These are phyloP conservation scores for Aldrovandia affinis DNA, from an alignment of 2,797 vertebrate species.

Conservation along the genomic window DNA sequence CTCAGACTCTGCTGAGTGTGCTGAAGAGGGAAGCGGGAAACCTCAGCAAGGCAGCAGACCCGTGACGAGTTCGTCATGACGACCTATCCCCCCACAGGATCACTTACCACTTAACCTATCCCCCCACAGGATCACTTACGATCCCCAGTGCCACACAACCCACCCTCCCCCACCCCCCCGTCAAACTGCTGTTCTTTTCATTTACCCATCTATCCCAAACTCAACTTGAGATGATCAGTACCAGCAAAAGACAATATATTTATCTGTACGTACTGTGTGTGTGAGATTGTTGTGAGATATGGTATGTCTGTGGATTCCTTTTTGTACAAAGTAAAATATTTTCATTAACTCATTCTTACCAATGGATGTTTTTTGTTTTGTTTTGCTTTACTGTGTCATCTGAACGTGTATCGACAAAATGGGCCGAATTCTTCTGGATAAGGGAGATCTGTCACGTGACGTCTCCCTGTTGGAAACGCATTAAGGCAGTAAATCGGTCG, in stretches of 20 bases:
- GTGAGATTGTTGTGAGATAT: not conserved
- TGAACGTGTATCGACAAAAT: not conserved
- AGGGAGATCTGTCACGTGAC: not conserved
- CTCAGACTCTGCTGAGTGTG: slow-evolving; percentile 85
- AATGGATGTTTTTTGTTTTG: not conserved
- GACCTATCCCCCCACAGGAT: slow-evolving; percentile 38
- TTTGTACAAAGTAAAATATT: slow-evolving; percentile 22
- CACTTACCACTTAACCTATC: not conserved
- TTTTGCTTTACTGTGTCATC: not conserved
- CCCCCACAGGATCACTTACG: not conserved
- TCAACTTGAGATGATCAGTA: not conserved
- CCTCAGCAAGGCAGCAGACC: slow-evolving; percentile 77
- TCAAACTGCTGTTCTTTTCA: not conserved
- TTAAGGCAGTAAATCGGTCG: not conserved
- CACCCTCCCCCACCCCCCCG: not conserved
- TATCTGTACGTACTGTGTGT: not conserved
- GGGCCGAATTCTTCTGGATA: not conserved
- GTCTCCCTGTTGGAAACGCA: not conserved
- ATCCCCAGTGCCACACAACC: not conserved
- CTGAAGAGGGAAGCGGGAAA: slow-evolving; percentile 85
- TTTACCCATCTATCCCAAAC: not conserved
- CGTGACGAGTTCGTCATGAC: slow-evolving; percentile 53
- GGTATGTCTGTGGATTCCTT: not conserved
- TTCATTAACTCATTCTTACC: slow-evolving; percentile 19
- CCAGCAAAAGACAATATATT: not conserved